Percentiles rank a stretch among this genome's conserved stretches.
These are phyloP conservation scores for Ophraella communa DNA, from an alignment of 2,888 invertebrate species.

Conservation along the genomic window DNA sequence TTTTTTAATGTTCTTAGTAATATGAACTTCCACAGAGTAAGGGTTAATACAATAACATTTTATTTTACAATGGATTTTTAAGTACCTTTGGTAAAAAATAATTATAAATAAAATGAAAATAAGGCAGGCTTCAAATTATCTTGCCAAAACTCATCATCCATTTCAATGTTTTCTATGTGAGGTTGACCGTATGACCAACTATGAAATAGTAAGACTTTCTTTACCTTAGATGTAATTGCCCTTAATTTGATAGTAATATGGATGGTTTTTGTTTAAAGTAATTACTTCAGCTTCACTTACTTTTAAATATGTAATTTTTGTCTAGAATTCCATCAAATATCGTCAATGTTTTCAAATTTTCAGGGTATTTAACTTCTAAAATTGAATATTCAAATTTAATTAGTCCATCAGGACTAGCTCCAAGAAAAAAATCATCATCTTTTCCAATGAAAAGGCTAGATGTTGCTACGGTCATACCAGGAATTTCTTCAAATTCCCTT, in stretches of 20 bases:
- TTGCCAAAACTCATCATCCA: background rate
- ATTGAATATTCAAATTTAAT: background rate
- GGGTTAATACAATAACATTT: too few relatives aligned
- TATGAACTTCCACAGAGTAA: too few relatives aligned
- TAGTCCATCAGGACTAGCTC: background rate
- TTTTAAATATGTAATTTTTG: background rate
- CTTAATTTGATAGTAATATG: constrained; percentile 5
- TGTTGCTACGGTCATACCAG: background rate
- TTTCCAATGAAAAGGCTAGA: background rate
- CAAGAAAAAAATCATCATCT: too few relatives aligned
- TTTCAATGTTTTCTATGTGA: background rate
- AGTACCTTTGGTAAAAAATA: background rate
- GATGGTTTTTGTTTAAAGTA: background rate
- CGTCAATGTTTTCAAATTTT: background rate
- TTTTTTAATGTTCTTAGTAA: too few relatives aligned
- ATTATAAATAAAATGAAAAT: background rate
- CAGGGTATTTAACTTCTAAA: constrained; percentile 7
- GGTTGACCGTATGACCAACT: background rate
- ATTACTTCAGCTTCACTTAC: background rate
- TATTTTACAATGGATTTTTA: background rate
- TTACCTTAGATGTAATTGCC: background rate
- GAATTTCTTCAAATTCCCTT: too few relatives aligned
- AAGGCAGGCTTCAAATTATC: too few relatives aligned
- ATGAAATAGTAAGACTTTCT: constrained; percentile 4
- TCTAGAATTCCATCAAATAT: background rate